These are phyloP conservation scores for Muscicapa adusta DNA, from an alignment of 2,113 vertebrate genomes.

Conservation along the genomic window DNA sequence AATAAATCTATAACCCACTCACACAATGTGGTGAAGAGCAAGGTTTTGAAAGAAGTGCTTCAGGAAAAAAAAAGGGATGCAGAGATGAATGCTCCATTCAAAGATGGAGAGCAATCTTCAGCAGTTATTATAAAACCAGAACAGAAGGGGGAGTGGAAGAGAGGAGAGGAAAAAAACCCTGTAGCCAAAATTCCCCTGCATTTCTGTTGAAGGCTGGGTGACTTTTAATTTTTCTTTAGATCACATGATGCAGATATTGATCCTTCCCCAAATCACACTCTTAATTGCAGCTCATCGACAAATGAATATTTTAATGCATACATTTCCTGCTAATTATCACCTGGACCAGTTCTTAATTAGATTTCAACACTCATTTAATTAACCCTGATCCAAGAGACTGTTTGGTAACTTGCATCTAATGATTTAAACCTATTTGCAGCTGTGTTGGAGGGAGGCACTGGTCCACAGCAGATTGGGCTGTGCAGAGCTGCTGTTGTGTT, in stretches of 20 bases:
- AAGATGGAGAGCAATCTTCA: not conserved
- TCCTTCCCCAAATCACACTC: conserved; percentile 62
- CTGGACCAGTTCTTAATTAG: conserved; percentile 69
- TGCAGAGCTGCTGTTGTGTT: not conserved
- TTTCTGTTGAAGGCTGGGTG: not conserved
- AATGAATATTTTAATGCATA: conserved; percentile 75
- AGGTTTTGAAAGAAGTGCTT: conserved; percentile 20
- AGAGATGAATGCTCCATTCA: not conserved
- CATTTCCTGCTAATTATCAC: conserved; percentile 74
- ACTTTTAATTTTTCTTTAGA: conserved; percentile 40
- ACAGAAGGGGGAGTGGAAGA: not conserved
- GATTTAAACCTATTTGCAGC: conserved; percentile 51
- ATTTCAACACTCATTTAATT: conserved; percentile 73
- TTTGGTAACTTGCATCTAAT: conserved; percentile 63
- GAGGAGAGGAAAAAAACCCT: not conserved
- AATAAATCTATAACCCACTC: conserved; percentile 53
- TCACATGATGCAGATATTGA: conserved; percentile 58
- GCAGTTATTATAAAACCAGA: not conserved
- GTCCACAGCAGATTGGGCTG: not conserved
- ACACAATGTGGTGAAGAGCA: conserved; percentile 20
- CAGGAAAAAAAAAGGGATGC: conserved; percentile 49
- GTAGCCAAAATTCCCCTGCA: not conserved
- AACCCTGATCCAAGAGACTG: conserved; percentile 64
- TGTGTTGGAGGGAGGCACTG: not conserved
- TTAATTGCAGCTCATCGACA: conserved; percentile 73